Evolutionary conservation across 2,797 vertebrate genomes (phyloP).

Genomic region (Triplophysa bombifrons): DNA sequence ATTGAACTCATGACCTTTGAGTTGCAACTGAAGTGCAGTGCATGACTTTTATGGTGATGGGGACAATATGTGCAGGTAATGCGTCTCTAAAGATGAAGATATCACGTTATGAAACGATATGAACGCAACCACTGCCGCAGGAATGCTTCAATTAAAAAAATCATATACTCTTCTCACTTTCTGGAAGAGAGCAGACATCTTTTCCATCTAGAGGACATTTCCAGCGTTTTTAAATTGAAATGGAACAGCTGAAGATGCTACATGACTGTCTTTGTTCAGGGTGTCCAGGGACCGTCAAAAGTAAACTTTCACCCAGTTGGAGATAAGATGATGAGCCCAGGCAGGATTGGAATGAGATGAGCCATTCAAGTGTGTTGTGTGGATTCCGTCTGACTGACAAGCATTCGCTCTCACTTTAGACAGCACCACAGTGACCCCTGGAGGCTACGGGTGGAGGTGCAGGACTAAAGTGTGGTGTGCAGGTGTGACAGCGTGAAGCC

Average conservation of each 20-base stretch:
- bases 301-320: slow-evolving; percentile 62
- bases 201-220: slow-evolving; percentile 31
- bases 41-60: slow-evolving; percentile 27
- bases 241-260: slow-evolving; percentile 21
- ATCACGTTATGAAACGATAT: neutral
- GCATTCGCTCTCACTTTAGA: slow-evolving; percentile 43
- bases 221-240: slow-evolving; percentile 40
- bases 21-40: slow-evolving; percentile 8
- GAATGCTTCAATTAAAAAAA: slow-evolving; percentile 2
- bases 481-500: neutral
- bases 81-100: neutral
- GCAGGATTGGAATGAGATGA: slow-evolving; percentile 65
- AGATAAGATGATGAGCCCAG: slow-evolving; percentile 54
- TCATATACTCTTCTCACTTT: neutral
- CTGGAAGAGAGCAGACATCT: slow-evolving; percentile 2
- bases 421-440: slow-evolving; percentile 81
- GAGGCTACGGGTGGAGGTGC: slow-evolving; percentile 56
- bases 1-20: no score
- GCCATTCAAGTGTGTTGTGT: slow-evolving; percentile 67
- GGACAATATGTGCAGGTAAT: neutral
- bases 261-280: slow-evolving; percentile 28
- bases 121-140: neutral
- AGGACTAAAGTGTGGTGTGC: slow-evolving; percentile 26
- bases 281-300: slow-evolving; percentile 63
- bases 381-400: slow-evolving; percentile 54